A percentile compares a stretch with the other conserved stretches of the same genome.
phyloP scores from a whole-genome alignment of 2,888 invertebrate genomes.

The Muscina levida region DNA sequence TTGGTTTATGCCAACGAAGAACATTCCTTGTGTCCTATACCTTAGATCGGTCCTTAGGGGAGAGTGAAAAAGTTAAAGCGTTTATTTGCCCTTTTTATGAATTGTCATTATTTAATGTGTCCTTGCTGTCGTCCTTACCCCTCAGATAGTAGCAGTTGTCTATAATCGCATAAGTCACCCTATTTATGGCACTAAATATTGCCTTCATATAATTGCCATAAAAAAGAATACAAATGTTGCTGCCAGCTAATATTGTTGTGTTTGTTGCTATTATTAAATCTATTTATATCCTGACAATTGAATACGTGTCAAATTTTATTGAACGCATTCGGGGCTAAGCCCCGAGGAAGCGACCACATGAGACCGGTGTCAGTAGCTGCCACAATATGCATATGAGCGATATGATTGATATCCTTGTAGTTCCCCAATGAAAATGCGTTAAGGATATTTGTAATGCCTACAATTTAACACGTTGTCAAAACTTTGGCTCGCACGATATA shows the following conservation, averaged over 20 bases:
- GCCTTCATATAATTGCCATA: conserved; percentile 65
- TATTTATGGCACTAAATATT: conserved; percentile 68
- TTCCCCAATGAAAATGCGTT: not conserved
- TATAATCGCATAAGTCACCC: conserved; percentile 78
- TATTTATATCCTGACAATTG: conserved; percentile 48
- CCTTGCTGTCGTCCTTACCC: conserved; percentile 17
- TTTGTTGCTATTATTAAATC: conserved; percentile 19
- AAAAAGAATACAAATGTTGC: conserved; percentile 39
- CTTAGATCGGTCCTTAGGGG: not conserved
- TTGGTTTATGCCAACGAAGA: not conserved
- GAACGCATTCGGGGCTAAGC: conserved; percentile 51
- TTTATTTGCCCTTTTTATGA: conserved; percentile 45
- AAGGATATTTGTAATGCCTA: conserved; percentile 49
- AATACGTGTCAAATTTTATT: conserved; percentile 59
- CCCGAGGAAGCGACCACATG: conserved; percentile 15
- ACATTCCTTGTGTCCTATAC: too few relatives aligned
- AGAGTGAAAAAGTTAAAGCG: conserved; percentile 44
- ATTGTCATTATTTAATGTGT: conserved; percentile 22
- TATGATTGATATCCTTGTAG: conserved; percentile 19
- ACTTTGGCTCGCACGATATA: conserved; percentile 48
- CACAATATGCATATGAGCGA: not conserved
- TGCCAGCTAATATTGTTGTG: conserved; percentile 44
- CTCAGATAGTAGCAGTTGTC: conserved; percentile 72
- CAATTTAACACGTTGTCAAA: conserved; percentile 54
- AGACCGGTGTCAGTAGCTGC: not conserved